Evolutionary conservation across 2,797 vertebrate genomes (phyloP).

Genomic region (Glyptemys insculpta): DNA sequence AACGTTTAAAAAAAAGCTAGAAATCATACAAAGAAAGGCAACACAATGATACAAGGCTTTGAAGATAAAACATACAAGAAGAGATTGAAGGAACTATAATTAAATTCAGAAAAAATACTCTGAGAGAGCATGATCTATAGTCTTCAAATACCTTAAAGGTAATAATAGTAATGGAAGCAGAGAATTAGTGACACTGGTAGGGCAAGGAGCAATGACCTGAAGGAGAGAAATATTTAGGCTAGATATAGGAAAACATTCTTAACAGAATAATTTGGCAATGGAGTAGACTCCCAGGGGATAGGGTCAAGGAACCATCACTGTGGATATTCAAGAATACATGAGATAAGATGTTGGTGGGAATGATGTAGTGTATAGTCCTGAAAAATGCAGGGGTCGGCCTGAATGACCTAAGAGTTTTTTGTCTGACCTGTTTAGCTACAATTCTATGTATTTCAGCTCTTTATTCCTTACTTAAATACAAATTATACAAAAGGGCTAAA

Average conservation of each 20-base stretch:
- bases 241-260: not conserved
- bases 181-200: not conserved
- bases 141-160: not conserved
- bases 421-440: not conserved
- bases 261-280: rapidly evolving
- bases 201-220: not conserved
- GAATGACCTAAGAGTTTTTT: not conserved
- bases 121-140: not conserved
- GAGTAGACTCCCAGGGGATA: rapidly evolving
- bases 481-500: not conserved
- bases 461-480: not conserved
- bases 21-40: not conserved
- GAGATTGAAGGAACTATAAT: not conserved
- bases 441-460: not conserved
- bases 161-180: not conserved
- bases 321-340: not conserved
- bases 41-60: not conserved
- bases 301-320: rapidly evolving
- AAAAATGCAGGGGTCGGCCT: not conserved
- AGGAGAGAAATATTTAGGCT: not conserved
- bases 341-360: rapidly evolving
- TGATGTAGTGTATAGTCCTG: not conserved
- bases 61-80: not conserved
- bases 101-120: not conserved
- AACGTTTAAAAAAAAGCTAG: not conserved